A percentile compares a stretch with the other conserved stretches of the same genome.
These are phyloP conservation scores for Sympetrum striolatum DNA, from an alignment of 2,888 invertebrate species.

Conservation along the genomic window DNA sequence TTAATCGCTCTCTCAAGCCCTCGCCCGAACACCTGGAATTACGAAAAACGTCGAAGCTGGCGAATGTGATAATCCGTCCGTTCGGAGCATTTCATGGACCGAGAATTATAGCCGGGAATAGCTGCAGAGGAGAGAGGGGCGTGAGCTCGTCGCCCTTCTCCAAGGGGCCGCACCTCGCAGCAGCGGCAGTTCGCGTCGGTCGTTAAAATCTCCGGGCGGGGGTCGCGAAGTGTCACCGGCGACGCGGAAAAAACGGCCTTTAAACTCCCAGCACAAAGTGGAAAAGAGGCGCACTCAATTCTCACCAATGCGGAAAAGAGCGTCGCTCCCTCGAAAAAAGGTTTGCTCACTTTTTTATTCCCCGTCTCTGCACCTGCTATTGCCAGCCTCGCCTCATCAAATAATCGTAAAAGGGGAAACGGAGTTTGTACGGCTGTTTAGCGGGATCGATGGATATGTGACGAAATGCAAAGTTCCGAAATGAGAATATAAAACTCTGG, in stretches of 20 bases:
- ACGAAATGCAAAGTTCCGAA: slow-evolving; percentile 35
- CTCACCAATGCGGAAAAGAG: background rate
- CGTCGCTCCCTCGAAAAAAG: slow-evolving; percentile 8
- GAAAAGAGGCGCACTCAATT: background rate
- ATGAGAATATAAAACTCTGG: slow-evolving; percentile 38
- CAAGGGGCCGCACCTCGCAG: background rate
- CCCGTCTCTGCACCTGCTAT: slow-evolving; percentile 10
- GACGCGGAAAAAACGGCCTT: background rate
- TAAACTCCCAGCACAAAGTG: background rate
- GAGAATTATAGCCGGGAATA: background rate
- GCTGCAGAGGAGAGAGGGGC: background rate
- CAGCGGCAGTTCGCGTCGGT: background rate
- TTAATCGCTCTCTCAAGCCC: too few species aligned
- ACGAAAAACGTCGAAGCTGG: background rate
- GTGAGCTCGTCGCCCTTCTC: background rate
- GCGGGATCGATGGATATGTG: slow-evolving; percentile 28
- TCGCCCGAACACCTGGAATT: too few species aligned
- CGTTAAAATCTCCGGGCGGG: background rate
- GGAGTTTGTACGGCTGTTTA: slow-evolving; percentile 28
- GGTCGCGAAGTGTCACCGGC: background rate
- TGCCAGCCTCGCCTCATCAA: slow-evolving; percentile 27
- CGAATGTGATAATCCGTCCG: background rate
- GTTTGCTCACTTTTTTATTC: background rate
- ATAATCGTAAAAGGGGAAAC: slow-evolving; percentile 24
- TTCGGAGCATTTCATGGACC: background rate